phyloP scores from a whole-genome alignment of 2,888 invertebrate species.

The Eilema depressum region DNA sequence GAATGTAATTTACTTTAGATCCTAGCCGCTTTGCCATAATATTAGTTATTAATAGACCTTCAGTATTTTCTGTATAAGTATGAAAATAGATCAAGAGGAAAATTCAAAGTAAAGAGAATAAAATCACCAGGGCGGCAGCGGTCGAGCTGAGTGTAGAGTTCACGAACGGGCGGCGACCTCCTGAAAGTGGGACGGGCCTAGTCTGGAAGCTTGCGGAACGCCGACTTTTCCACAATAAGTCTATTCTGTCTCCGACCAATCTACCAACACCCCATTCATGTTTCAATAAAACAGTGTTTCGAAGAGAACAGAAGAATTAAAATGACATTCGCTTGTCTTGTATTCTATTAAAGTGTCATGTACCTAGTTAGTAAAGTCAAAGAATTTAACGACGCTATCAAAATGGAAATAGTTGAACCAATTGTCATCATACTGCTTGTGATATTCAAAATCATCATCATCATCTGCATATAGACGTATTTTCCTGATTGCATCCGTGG shows the following conservation, averaged over 20 bases:
- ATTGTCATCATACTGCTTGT: not conserved
- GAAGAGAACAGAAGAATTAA: not conserved
- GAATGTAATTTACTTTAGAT: slow-evolving; percentile 6
- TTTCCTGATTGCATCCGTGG: too few species aligned
- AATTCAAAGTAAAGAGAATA: slow-evolving; percentile 33
- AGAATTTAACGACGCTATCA: not conserved
- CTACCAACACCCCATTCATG: slow-evolving; percentile 32
- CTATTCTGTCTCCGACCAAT: slow-evolving; percentile 47
- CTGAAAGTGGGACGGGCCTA: slow-evolving; percentile 76
- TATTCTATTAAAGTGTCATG: not conserved
- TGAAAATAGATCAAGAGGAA: slow-evolving; percentile 5
- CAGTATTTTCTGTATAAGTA: not conserved
- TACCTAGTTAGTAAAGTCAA: not conserved
- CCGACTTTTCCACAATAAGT: slow-evolving; percentile 58
- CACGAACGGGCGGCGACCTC: slow-evolving; percentile 83
- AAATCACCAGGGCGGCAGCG: slow-evolving; percentile 56
- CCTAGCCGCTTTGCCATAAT: slow-evolving; percentile 5
- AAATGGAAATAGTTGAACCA: not conserved
- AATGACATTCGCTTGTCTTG: not conserved
- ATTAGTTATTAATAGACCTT: not conserved
- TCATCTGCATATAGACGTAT: too few species aligned
- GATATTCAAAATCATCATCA: not conserved
- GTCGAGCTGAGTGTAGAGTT: slow-evolving; percentile 75
- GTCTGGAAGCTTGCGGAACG: slow-evolving; percentile 67
- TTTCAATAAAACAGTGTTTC: slow-evolving; percentile 21